Evolutionary conservation across 2,888 invertebrate genomes (phyloP).

Genomic region (Neoscelio sp.): DNA sequence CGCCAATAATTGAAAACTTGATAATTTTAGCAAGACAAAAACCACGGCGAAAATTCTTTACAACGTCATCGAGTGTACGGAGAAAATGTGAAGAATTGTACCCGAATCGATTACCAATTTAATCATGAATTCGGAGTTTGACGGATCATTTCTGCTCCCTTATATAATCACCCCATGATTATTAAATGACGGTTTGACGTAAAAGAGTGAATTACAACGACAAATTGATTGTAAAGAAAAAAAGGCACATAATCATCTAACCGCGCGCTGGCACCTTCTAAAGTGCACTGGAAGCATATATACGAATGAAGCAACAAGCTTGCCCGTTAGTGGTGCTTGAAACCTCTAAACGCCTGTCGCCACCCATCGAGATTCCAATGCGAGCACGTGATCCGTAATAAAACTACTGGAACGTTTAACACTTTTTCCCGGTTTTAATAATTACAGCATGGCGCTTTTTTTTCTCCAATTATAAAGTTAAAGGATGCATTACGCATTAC

Average conservation of each 20-base stretch:
- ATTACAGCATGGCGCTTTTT: conserved; percentile 37
- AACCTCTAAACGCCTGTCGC: conserved; percentile 68
- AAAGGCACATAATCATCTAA: conserved; percentile 56
- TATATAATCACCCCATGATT: too few species aligned
- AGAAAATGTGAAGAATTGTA: too few species aligned
- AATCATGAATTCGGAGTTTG: too few species aligned
- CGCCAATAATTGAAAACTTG: conserved; percentile 20
- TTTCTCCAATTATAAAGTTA: background rate
- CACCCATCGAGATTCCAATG: conserved; percentile 64
- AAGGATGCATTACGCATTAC: background rate
- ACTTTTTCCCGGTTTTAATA: conserved; percentile 40
- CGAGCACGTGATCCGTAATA: conserved; percentile 54
- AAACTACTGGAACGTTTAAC: conserved; percentile 53
- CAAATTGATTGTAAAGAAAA: conserved; percentile 50
- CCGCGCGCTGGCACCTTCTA: conserved; percentile 40
- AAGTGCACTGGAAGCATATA: conserved; percentile 63
- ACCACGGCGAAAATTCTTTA: conserved; percentile 8
- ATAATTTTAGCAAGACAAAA: background rate
- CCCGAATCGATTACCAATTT: conserved; percentile 3
- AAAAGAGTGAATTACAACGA: background rate
- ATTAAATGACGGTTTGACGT: background rate
- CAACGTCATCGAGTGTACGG: too few species aligned
- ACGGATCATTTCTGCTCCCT: too few species aligned
- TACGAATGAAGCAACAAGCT: conserved; percentile 68
- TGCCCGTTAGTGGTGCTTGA: conserved; percentile 67